A percentile compares a stretch with the other conserved stretches of the same genome.
phyloP scores from a whole-genome alignment of 92 coral and sea anemone genomes.

The Siderastrea radians region DNA sequence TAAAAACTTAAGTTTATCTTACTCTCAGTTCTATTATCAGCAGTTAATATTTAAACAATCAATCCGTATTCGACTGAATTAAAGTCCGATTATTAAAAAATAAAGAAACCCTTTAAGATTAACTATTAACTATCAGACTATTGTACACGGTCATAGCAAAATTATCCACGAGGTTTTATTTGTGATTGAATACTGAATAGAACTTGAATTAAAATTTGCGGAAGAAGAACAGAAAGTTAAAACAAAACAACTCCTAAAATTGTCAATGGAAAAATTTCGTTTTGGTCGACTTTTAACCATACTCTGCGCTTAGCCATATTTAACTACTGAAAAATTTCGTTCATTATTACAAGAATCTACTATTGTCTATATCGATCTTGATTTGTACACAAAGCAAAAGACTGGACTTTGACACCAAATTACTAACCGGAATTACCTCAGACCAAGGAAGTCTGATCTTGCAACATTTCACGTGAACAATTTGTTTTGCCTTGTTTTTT shows the following conservation, averaged over 20 bases:
- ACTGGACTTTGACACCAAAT: constrained; percentile 45
- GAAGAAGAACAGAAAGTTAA: too few species aligned
- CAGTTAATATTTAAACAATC: too few species aligned
- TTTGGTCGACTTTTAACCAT: background rate
- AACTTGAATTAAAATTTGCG: too few species aligned
- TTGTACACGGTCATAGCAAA: too few species aligned
- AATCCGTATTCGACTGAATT: background rate
- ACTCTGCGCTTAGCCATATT: background rate
- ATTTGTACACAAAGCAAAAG: background rate
- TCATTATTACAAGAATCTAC: background rate
- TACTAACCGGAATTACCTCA: constrained; percentile 8
- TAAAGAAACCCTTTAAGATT: too few species aligned
- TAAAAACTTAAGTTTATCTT: too few species aligned
- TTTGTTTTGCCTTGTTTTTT: background rate
- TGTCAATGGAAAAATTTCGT: background rate
- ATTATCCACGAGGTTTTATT: too few species aligned
- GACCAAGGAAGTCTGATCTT: constrained; percentile 9
- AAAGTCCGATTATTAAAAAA: background rate
- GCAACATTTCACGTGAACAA: constrained; percentile 3
- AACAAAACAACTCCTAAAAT: background rate
- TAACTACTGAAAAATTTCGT: constrained; percentile 4
- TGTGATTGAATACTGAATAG: too few species aligned
- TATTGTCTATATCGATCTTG: background rate
- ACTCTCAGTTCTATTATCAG: too few species aligned
- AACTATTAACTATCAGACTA: too few species aligned